A percentile compares a stretch with the other conserved stretches of the same genome.
These are phyloP conservation scores for Apodemus agrarius DNA, from an alignment of 2,797 vertebrate species.

Conservation along the genomic window DNA sequence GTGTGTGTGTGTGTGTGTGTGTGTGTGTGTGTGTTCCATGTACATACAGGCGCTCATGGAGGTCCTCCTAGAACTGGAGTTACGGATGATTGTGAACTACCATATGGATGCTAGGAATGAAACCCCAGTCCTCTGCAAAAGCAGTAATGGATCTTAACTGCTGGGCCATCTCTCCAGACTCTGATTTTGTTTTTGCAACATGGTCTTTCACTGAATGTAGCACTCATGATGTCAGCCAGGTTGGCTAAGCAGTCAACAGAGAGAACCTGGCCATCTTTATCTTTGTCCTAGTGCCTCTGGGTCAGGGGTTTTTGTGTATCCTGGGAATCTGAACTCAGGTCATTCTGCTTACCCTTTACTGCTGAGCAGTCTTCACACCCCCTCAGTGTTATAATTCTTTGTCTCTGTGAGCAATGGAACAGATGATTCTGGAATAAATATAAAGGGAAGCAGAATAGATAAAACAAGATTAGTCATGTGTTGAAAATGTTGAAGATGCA, in stretches of 20 bases:
- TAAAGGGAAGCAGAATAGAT: neutral
- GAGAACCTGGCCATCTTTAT: neutral
- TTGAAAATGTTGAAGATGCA: neutral
- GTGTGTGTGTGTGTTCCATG: neutral
- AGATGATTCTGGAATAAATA: neutral
- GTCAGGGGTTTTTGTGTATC: neutral
- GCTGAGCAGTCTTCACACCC: too few relatives aligned
- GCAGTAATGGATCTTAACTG: neutral
- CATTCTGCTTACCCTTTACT: neutral
- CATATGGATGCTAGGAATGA: too few relatives aligned
- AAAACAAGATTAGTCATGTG: neutral
- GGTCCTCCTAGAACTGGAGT: neutral
- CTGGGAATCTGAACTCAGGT: neutral
- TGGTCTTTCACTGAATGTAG: neutral
- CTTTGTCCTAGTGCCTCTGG: neutral
- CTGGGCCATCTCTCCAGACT: neutral
- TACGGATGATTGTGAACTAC: neutral
- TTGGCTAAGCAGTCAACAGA: neutral
- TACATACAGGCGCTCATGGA: neutral
- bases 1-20: neutral
- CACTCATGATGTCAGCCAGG: neutral
- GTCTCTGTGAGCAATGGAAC: neutral
- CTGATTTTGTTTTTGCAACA: neutral
- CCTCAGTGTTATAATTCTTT: neutral
- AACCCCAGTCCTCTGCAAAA: neutral